Conservation (phyloP, 2,888 invertebrate genomes). For the Polydrusus tereticollis region DNA sequence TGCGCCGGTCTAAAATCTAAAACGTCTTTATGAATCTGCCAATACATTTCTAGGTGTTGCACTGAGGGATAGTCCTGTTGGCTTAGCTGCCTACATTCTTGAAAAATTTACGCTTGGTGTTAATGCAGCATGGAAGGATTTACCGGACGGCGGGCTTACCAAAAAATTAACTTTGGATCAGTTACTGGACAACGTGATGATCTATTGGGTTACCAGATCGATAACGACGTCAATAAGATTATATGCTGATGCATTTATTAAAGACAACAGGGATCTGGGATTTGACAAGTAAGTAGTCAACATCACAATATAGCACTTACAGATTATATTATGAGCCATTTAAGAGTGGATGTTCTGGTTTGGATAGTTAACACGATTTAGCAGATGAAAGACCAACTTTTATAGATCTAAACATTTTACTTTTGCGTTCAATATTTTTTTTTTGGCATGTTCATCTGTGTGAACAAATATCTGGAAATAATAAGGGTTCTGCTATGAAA, state of each 20-base stretch:
- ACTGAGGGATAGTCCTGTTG: conserved; percentile 83
- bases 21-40: no score
- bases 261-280: conserved; percentile 18
- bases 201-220: conserved; percentile 83
- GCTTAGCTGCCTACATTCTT: conserved; percentile 89
- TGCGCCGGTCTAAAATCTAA: no score
- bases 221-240: conserved; percentile 82
- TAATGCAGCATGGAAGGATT: conserved; percentile 67
- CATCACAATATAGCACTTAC: no score
- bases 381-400: no score
- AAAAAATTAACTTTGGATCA: conserved; percentile 78
- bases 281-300: not conserved
- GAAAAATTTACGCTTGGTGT: conserved; percentile 90
- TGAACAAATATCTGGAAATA: no score
- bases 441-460: no score
- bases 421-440: no score
- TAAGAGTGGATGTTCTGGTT: no score
- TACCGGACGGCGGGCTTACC: conserved; percentile 76
- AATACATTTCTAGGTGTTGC: conserved; percentile 71
- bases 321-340: no score
- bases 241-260: conserved; percentile 76
- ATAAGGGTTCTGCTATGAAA: no score
- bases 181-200: conserved; percentile 82
- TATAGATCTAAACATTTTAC: no score
- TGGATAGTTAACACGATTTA: no score